These are phyloP conservation scores for Leucopsar rothschildi DNA, from an alignment of 2,113 vertebrate genomes.

Conservation along the genomic window DNA sequence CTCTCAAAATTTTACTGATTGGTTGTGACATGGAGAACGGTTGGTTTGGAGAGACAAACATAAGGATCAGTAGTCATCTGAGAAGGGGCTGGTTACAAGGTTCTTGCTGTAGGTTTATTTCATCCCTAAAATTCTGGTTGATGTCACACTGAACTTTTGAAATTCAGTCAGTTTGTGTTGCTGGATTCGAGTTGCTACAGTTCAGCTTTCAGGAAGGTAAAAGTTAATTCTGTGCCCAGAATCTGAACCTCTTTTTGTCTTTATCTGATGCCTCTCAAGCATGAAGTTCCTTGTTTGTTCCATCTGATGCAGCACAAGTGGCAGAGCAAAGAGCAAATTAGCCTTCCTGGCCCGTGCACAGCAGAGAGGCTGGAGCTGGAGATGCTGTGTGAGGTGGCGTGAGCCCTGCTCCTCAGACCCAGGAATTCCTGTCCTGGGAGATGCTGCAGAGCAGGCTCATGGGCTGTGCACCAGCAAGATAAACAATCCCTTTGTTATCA, in stretches of 20 bases:
- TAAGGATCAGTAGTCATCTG: not conserved
- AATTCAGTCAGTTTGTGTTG: accelerated
- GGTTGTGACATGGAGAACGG: not conserved
- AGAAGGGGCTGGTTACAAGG: not conserved
- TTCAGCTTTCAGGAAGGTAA: not conserved
- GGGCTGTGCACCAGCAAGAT: not conserved
- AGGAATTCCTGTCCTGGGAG: slow-evolving; percentile 1
- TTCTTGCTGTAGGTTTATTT: not conserved
- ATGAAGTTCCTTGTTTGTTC: slow-evolving; percentile 1
- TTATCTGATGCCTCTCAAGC: slow-evolving; percentile 23
- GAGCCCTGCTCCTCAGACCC: not conserved
- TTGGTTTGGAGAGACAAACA: not conserved
- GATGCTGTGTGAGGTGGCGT: not conserved
- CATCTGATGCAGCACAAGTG: not conserved
- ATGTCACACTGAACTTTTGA: not conserved
- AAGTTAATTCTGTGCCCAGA: not conserved
- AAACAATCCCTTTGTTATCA: slow-evolving; percentile 35
- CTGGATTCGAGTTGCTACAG: not conserved
- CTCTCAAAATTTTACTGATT: not conserved
- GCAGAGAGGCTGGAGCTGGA: not conserved
- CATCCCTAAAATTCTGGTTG: not conserved
- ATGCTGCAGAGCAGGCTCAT: not conserved
- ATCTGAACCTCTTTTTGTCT: not conserved
- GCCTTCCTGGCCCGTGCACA: not conserved
- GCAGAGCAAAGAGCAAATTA: not conserved